Evolutionary conservation across 2,113 vertebrate species (phyloP), one percentile per base, ranked within the genome.

Genomic region (Carollia perspicillata): DNA sequence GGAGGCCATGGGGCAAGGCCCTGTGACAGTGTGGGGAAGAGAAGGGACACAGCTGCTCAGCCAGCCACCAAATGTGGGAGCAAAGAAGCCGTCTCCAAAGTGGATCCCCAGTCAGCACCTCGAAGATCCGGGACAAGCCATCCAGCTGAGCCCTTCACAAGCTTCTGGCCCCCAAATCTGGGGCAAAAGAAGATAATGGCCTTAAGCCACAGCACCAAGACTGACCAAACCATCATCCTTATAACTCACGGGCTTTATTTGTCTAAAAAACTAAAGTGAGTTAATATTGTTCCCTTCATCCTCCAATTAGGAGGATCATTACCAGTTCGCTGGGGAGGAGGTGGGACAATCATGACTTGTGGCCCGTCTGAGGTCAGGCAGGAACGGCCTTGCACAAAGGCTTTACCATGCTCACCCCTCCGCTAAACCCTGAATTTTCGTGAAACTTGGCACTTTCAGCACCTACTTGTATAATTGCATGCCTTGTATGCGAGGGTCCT

Each of bases 291-390:
- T 37, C 10, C n/a, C n/a, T 14, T 69, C 40, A 0, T 1, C 49
- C 60, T 58, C 71, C 28, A 42, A n/a, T 7, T 55, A n/a, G 40
- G 12, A 40, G 40, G 26, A 33, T 26, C 8, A 4, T 8, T 14
- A 20, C 33, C 72, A 35, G 4, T 26, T 42, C 13, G 4, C 16
- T 1, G 35, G n/a, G 2, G n/a, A 47, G 79, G 33, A 53, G 26
- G 6, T 2, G 4, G 26, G n/a, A 8, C 2, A 5, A 18, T n/a
- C 20, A 2, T 5, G 4, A 5, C 14, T 7, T 0, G n/a, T 5
- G 30, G 1, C 22, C 72, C 1, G 0, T 60, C 78, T 10, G 18
- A 37, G 37, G 7, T 35, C 22, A 9, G 55, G 33, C 1, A 4
- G 33, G 23, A 16, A 0, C 14, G 16, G 44, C 55, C 49, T 26